phyloP scores from a whole-genome alignment of 2,113 vertebrate species.

The Pseudopodoces humilis region DNA sequence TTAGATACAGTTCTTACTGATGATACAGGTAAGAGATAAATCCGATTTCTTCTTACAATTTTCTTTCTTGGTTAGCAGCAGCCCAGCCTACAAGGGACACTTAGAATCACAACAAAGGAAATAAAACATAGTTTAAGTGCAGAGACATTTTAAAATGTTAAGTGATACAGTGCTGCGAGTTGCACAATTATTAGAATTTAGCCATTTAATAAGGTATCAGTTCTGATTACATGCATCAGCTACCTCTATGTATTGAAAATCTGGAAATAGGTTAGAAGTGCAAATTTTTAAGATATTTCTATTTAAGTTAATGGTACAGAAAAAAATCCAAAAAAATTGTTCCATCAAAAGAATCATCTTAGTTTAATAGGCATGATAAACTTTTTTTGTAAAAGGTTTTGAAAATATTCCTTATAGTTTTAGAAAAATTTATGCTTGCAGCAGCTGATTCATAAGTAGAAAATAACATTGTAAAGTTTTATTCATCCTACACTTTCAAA shows the following conservation, averaged over 20 bases:
- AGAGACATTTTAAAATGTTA: background rate
- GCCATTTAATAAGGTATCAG: background rate
- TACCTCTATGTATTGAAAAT: background rate
- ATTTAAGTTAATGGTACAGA: background rate
- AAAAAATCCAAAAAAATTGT: background rate
- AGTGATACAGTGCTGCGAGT: background rate
- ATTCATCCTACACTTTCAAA: conserved; percentile 43
- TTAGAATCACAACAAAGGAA: background rate
- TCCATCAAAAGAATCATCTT: background rate
- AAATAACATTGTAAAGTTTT: background rate
- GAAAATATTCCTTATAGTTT: background rate
- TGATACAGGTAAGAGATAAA: background rate
- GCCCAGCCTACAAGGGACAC: background rate
- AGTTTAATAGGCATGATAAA: background rate
- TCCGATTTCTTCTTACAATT: background rate
- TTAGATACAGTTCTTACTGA: background rate
- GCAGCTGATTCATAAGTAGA: background rate
- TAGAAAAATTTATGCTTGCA: background rate
- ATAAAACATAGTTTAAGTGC: background rate
- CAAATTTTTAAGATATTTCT: conserved; percentile 1
- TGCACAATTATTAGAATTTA: background rate
- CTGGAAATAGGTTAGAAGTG: background rate
- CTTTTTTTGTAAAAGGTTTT: background rate
- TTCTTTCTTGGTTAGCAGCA: background rate
- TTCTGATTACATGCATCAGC: background rate